These are phyloP conservation scores for Odobenus rosmarus DNA, from an alignment of 2,113 vertebrate species.

Conservation along the genomic window DNA sequence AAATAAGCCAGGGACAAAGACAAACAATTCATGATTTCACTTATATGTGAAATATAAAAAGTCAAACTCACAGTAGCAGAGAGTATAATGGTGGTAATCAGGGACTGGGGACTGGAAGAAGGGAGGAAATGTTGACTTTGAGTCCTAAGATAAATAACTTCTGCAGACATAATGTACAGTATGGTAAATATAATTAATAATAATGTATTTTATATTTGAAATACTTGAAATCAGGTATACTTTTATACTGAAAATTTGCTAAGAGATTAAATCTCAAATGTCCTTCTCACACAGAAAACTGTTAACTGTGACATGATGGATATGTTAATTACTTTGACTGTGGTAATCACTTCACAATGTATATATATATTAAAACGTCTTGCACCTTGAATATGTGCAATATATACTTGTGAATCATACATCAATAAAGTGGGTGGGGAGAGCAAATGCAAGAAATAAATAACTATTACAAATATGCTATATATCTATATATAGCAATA, in stretches of 20 bases:
- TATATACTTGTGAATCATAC: background rate
- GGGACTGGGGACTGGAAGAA: background rate
- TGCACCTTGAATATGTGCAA: background rate
- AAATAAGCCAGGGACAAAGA: background rate
- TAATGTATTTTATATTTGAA: background rate
- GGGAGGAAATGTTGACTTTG: background rate
- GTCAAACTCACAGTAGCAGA: background rate
- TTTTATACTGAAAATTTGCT: background rate
- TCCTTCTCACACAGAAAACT: background rate
- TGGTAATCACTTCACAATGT: background rate
- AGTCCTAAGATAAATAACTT: background rate
- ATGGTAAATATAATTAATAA: background rate
- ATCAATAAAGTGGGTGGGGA: background rate
- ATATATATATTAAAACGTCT: background rate
- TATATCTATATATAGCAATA: background rate
- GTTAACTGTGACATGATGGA: background rate
- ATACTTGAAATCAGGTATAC: too few species aligned
- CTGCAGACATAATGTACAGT: background rate
- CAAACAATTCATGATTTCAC: background rate
- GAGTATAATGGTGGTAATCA: background rate
- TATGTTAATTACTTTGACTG: background rate
- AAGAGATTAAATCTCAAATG: background rate
- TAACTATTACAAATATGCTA: background rate
- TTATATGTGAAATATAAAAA: background rate
- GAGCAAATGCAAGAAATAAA: background rate